Conservation (phyloP, 2,888 invertebrate genomes). For the Sceliomorpha sp. region DNA sequence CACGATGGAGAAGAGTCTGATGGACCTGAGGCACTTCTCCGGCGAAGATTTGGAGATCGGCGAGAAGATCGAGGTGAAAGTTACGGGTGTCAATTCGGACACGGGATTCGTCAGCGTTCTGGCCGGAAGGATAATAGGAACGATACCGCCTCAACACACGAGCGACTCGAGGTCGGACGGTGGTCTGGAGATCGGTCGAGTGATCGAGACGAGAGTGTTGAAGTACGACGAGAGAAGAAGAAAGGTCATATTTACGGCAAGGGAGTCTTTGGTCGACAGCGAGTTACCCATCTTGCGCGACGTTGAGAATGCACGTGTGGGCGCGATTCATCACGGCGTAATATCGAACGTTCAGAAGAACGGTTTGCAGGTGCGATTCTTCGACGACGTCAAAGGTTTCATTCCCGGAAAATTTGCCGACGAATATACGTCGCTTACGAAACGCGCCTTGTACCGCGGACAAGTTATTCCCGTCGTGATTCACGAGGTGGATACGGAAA, state of each 20-base stretch:
- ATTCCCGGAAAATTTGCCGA: conserved; percentile 75
- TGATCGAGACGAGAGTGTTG: conserved; percentile 84
- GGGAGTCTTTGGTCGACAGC: conserved; percentile 84
- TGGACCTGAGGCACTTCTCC: conserved; percentile 83
- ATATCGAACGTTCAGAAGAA: conserved; percentile 81
- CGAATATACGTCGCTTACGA: no score
- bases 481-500: no score
- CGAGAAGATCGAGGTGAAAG: conserved; percentile 62
- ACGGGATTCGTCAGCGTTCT: conserved; percentile 66
- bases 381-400: conserved; percentile 82
- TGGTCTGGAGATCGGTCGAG: no score
- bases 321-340: conserved; percentile 82
- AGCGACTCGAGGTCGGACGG: conserved; percentile 76
- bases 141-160: conserved; percentile 66
- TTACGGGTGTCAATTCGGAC: conserved; percentile 60
- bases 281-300: conserved; percentile 81
- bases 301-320: conserved; percentile 81
- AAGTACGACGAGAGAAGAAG: conserved; percentile 80
- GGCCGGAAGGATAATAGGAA: conserved; percentile 62
- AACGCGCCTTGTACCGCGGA: no score
- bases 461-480: no score
- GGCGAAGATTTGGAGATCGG: conserved; percentile 65
- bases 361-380: conserved; percentile 83
- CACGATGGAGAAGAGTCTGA: conserved; percentile 83
- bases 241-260: conserved; percentile 84